Percentiles rank a stretch among this genome's conserved stretches.
phyloP scores from a whole-genome alignment of 2,797 vertebrate species.

The Anguilla obscura region DNA sequence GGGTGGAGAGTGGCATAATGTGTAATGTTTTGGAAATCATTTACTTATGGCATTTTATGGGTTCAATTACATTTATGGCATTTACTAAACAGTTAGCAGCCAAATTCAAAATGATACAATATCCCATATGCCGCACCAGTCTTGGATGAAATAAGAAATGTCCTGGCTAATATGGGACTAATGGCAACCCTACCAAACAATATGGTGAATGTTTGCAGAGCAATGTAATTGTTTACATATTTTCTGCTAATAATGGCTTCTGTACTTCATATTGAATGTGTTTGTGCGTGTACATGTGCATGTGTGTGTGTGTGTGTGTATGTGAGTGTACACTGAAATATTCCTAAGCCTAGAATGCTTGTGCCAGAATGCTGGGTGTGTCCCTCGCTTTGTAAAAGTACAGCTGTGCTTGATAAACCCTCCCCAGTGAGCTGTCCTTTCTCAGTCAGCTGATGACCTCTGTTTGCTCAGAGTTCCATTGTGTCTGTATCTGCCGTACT shows the following conservation, averaged over 20 bases:
- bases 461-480: conserved; percentile 17
- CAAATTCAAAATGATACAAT: not conserved
- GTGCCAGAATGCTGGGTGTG: conserved; percentile 15
- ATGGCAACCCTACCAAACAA: not conserved
- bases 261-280: not conserved
- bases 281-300: not conserved
- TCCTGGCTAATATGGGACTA: not conserved
- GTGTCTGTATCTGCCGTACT: not conserved
- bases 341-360: not conserved
- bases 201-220: not conserved
- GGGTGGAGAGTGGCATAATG: not conserved
- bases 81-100: not conserved
- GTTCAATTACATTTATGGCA: not conserved
- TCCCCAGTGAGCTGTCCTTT: conserved; percentile 8
- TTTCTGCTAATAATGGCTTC: not conserved
- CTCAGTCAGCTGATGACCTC: not conserved
- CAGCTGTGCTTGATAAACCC: conserved; percentile 8
- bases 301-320: not conserved
- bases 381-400: not conserved
- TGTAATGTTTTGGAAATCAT: not conserved
- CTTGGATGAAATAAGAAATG: not conserved
- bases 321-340: not conserved
- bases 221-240: not conserved
- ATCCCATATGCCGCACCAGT: not conserved
- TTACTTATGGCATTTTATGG: not conserved